Evolutionary conservation across 2,888 invertebrate species (phyloP).

Genomic region (Ophion obscuratus): DNA sequence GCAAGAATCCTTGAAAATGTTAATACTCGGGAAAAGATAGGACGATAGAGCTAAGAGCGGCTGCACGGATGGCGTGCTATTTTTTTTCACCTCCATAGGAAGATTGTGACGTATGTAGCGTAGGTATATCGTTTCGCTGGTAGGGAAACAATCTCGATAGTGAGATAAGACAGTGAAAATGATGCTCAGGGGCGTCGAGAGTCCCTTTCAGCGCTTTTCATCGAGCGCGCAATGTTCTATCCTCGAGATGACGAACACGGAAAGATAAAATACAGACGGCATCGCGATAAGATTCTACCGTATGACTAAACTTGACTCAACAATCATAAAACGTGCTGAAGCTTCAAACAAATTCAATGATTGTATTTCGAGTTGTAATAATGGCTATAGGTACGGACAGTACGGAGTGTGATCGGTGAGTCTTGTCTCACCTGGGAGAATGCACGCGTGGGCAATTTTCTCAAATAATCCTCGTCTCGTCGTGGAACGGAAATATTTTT

Average conservation of each 20-base stretch:
- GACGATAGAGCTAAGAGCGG: too few relatives aligned
- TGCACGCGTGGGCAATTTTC: constrained; percentile 15
- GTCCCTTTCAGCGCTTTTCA: not conserved
- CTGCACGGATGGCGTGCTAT: too few relatives aligned
- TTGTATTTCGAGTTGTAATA: not conserved
- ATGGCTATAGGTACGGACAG: not conserved
- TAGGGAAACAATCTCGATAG: constrained; percentile 54
- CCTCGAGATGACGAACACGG: not conserved
- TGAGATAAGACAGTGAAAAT: constrained; percentile 34
- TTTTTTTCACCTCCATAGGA: not conserved
- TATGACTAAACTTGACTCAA: not conserved
- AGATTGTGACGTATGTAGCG: not conserved
- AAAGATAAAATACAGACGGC: not conserved
- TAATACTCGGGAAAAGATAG: too few relatives aligned
- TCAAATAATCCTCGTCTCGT: constrained; percentile 32
- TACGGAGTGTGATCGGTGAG: not conserved
- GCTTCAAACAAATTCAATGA: not conserved
- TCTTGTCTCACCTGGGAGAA: constrained; percentile 59
- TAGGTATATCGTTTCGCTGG: constrained; percentile 10
- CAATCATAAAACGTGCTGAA: not conserved
- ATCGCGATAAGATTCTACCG: not conserved
- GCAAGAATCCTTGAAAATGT: too few relatives aligned
- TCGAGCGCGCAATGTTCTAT: not conserved
- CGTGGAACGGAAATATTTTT: constrained; percentile 8
- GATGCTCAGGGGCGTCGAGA: constrained; percentile 13